phyloP scores from a whole-genome alignment of 2,113 vertebrate genomes.

The Urocolius indicus region DNA sequence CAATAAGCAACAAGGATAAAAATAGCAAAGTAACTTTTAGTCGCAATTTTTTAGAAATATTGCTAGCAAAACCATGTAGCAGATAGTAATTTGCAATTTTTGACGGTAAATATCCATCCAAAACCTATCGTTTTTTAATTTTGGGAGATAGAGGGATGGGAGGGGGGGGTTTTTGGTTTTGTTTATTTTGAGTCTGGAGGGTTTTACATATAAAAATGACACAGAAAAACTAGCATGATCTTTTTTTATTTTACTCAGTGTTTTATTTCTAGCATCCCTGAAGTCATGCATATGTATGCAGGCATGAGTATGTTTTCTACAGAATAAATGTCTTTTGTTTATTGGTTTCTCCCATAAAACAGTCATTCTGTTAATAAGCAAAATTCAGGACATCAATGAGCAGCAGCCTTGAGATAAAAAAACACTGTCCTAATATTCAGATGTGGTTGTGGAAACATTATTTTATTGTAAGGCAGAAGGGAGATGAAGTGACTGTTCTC shows the following conservation, averaged over 20 bases:
- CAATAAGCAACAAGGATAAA: neutral
- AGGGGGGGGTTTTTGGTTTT: fast-evolving
- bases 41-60: neutral
- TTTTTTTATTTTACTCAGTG: neutral
- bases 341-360: neutral
- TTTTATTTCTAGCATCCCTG: neutral
- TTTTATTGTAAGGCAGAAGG: neutral
- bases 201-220: neutral
- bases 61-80: neutral
- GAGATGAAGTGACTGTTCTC: neutral
- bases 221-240: neutral
- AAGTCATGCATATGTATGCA: neutral
- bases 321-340: neutral
- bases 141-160: fast-evolving
- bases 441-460: neutral
- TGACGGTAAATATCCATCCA: neutral
- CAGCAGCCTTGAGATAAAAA: neutral
- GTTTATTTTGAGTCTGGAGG: neutral
- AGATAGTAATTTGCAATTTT: neutral
- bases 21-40: neutral
- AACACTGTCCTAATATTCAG: neutral
- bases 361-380: neutral
- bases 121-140: neutral
- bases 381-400: neutral
- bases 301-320: neutral